Conservation (phyloP, 1,140 invertebrate genomes). For the Pogonus chalceus region DNA sequence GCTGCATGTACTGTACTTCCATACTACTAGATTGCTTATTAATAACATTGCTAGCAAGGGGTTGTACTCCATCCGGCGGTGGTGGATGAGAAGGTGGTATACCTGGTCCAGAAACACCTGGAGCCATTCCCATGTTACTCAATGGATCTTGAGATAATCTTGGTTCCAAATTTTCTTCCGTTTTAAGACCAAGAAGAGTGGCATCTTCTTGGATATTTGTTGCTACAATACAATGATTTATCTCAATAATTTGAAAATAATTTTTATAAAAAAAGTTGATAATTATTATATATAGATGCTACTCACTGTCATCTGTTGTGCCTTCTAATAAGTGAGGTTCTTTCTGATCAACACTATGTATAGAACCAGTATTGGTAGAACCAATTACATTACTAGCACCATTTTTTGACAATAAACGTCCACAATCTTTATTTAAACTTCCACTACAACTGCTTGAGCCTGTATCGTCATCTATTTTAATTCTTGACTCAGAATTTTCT, state of each 20-base stretch:
- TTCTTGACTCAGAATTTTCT: conserved; percentile 25
- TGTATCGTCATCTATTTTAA: conserved; percentile 32
- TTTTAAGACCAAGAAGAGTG: conserved; percentile 11
- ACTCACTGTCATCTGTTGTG: not conserved
- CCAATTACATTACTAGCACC: conserved; percentile 28
- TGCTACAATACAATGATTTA: not conserved
- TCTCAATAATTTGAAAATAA: no score
- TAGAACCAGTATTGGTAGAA: conserved; percentile 33
- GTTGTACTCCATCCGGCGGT: conserved; percentile 51
- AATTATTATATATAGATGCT: not conserved
- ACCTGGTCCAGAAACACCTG: conserved; percentile 13
- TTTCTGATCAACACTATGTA: conserved; percentile 29
- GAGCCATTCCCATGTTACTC: not conserved
- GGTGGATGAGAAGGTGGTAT: conserved; percentile 20
- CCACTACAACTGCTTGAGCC: conserved; percentile 22
- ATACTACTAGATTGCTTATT: conserved; percentile 69
- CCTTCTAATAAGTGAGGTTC: conserved; percentile 1
- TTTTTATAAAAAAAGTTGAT: no score
- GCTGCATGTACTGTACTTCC: conserved; percentile 82
- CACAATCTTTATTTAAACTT: conserved; percentile 26
- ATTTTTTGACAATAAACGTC: conserved; percentile 30
- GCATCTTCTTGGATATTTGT: not conserved
- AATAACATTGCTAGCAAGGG: conserved; percentile 64
- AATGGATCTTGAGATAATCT: conserved; percentile 23
- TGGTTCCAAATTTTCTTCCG: conserved; percentile 14